Evolutionary conservation across 2,888 invertebrate species (phyloP).

Genomic region (Oscheius sp.): DNA sequence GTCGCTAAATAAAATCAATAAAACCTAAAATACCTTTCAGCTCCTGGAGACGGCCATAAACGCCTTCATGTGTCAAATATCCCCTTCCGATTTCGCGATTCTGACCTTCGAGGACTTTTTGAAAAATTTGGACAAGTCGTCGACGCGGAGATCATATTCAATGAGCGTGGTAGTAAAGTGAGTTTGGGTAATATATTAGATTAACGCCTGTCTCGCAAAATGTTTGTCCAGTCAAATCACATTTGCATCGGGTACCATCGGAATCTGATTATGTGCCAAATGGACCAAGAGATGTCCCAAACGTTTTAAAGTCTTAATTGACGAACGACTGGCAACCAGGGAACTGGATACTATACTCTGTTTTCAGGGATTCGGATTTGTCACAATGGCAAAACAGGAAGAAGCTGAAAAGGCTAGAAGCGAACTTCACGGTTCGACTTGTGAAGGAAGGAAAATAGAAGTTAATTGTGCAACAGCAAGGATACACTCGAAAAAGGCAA

Average conservation of each 20-base stretch:
- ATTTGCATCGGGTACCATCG: not conserved
- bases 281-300: not conserved
- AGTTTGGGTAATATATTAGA: not conserved
- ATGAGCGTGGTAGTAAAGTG: slow-evolving; percentile 99
- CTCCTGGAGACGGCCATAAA: slow-evolving; percentile 72
- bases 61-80: slow-evolving; percentile 98
- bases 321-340: too few species aligned
- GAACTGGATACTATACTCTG: too few species aligned
- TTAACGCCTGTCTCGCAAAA: slow-evolving; percentile 2
- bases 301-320: too few species aligned
- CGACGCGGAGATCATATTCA: slow-evolving; percentile 99
- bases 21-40: slow-evolving; percentile 11
- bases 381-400: slow-evolving; percentile 99
- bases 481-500: slow-evolving; percentile 97
- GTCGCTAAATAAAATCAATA: too few species aligned
- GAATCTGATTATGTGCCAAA: not conserved
- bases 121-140: slow-evolving; percentile 96
- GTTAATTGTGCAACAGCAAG: slow-evolving; percentile 98
- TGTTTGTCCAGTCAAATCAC: slow-evolving; percentile 12
- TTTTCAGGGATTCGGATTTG: slow-evolving; percentile 99
- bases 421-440: slow-evolving; percentile 99
- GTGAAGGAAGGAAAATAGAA: slow-evolving; percentile 99
- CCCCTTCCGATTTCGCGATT: slow-evolving; percentile 98
- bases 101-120: slow-evolving; percentile 85
- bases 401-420: slow-evolving; percentile 99